Evolutionary conservation across 2,888 invertebrate species (phyloP).

Genomic region (Cantharis rustica): DNA sequence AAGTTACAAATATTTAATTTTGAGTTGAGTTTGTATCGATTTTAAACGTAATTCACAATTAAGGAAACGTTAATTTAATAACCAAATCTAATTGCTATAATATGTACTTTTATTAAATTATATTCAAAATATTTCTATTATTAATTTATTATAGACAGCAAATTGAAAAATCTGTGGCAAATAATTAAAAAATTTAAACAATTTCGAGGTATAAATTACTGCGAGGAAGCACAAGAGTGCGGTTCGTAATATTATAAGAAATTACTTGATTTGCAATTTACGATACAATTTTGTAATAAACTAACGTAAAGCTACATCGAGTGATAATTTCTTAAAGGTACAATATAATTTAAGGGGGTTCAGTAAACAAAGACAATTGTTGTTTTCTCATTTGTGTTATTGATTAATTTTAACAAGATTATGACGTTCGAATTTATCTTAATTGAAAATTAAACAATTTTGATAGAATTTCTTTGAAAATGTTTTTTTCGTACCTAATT

Average conservation of each 20-base stretch:
- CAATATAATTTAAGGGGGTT: background rate
- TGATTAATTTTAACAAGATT: background rate
- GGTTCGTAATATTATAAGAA: background rate
- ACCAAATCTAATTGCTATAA: too few species aligned
- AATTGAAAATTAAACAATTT: too few species aligned
- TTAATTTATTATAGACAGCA: too few species aligned
- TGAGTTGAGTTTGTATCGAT: background rate
- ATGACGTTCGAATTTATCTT: background rate
- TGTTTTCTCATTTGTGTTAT: background rate
- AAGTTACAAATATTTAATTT: background rate
- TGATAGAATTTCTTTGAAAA: too few species aligned
- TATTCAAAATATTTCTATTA: too few species aligned
- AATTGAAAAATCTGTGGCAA: too few species aligned
- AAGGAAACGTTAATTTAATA: background rate
- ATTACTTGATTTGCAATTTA: background rate
- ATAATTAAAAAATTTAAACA: too few species aligned
- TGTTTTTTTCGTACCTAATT: background rate
- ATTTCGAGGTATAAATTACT: background rate
- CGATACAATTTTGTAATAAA: background rate
- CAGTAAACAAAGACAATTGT: background rate
- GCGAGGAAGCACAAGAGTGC: background rate
- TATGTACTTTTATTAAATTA: too few species aligned
- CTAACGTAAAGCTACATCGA: background rate
- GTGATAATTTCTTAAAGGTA: background rate
- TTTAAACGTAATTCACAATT: background rate